Base-by-base conservation (phyloP, 1,140 invertebrate species). In the Drosophila kohkoa region DNA sequence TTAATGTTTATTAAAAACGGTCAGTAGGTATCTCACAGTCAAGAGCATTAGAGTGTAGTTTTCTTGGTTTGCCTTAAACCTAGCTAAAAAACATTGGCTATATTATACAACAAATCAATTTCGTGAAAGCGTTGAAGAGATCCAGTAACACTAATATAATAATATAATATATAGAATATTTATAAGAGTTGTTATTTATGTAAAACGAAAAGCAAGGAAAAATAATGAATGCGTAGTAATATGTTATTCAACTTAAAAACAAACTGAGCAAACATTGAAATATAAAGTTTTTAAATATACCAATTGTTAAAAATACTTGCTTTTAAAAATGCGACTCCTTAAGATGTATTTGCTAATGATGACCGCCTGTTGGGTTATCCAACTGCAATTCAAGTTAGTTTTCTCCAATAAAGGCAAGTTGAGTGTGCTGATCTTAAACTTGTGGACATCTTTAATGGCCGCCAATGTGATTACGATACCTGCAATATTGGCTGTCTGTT, bases 391-490 rank as follows among this genome's bases (percentile, higher is more conserved):
- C 5, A 1, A 20, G 10, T 1, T 52, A 6, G 25, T 25, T 3
- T 13, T 13, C 38, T 5, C 4, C 1, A 16, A 25, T 11, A 0
- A 8, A 5, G n/a, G n/a, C 13, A 15, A 30, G 5, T 8, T 55
- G 35, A 35, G 3, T 1, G 10, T 75, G 5, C 1, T 16, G 7
- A 45, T 62, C 0, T 1, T 0, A 1, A 64, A 48, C 51, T 1
- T 63, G 1, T 15, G 13, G 7, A 0, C 16, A 20, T 3, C 65
- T 2, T 51, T 70, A 1, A 1, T 65, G 0, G 5, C 32, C 13
- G 70, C 77, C 7, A 62, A 45, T 20, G 1, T 70, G 0, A 35
- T 15, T 20, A 49, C 75, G 7, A 5, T 74, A n/a, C 43, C 46
- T 0, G 43, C 54, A 1, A 11, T 35, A 1, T 51, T n/a, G 20